Conservation (phyloP, 2,888 invertebrate genomes). For the Rhamnusium bicolor region DNA sequence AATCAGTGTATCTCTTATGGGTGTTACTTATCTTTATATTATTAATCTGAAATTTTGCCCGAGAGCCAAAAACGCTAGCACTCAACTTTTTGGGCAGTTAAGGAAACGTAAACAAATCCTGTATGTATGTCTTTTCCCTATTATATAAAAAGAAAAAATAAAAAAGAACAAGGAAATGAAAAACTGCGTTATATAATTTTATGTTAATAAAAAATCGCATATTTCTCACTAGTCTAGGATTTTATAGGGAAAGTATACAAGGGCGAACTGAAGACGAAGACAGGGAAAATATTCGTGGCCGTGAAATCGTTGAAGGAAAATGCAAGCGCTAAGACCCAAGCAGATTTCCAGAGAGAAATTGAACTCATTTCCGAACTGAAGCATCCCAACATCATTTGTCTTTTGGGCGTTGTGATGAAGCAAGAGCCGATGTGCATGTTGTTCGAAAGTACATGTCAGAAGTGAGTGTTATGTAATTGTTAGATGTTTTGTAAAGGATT, state of each 20-base stretch:
- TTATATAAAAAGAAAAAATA: too few relatives aligned
- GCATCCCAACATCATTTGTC: constrained; percentile 96
- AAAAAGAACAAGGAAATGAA: too few relatives aligned
- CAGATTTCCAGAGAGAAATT: constrained; percentile 94
- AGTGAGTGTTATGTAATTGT: constrained; percentile 61
- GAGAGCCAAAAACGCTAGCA: too few relatives aligned
- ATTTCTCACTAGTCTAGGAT: too few relatives aligned
- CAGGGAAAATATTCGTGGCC: constrained; percentile 86
- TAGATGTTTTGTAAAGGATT: constrained; percentile 23
- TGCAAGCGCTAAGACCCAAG: constrained; percentile 91
- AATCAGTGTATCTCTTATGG: too few relatives aligned
- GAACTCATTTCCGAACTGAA: constrained; percentile 94
- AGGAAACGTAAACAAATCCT: too few relatives aligned
- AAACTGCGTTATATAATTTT: too few relatives aligned
- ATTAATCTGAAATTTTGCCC: too few relatives aligned
- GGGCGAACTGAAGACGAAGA: constrained; percentile 85
- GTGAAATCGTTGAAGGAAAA: constrained; percentile 96
- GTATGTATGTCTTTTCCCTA: too few relatives aligned
- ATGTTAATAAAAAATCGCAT: too few relatives aligned
- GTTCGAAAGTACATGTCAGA: constrained; percentile 97
- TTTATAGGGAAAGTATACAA: constrained; percentile 89
- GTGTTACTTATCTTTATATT: too few relatives aligned
- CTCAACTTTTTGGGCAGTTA: too few relatives aligned
- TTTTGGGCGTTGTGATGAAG: constrained; percentile 91
- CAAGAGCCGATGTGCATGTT: constrained; percentile 95